Evolutionary conservation across 2,888 invertebrate species (phyloP), one percentile per base, ranked within the genome.

Genomic region (Himalopsyche tibetana): DNA sequence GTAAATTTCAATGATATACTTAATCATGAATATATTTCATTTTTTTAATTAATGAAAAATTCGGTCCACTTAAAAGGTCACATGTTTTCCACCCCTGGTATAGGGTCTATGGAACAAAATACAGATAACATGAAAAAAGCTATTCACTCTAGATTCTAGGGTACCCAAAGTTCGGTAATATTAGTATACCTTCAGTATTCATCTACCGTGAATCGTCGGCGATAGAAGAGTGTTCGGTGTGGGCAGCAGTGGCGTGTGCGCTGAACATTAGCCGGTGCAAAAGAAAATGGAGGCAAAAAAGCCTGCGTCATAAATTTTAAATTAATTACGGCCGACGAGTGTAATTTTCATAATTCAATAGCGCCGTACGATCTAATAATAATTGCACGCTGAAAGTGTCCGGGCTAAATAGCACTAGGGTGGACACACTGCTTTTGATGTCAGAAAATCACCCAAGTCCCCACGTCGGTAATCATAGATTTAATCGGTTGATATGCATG

Each of bases 261-360:
- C 63, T 63, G 63, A n/a, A 63, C 63, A 63, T 63, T 63, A 63
- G 63, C 63, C 63, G 63, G 15, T 63, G 63, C 63, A 63, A 63
- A 63, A 63, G 63, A 63, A 63, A 63, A 63, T 63, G 63, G 63
- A 63, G 63, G 63, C 63, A 63, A 63, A 63, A 63, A 63, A 63
- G 63, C 63, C 63, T 63, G 63, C 63, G 63, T 63, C 79, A 84
- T 80, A 84, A 84, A 84, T 84, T 84, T 80, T 55, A 80, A 84
- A 80, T 55, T 74, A 83, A 80, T 80, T 55, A n/a, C 80, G 51
- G 84, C 83, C 40, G 83, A 56, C 74, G 42, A 84, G 80, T 80
- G 63, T 84, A 84, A 84, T 84, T 84, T 84, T 84, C 84, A 84
- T 84, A 84, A 84, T 84, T 84, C 80, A 84, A 84, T 80, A 84